phyloP scores from a whole-genome alignment of 1,140 invertebrate genomes.

The Aplysia californica region DNA sequence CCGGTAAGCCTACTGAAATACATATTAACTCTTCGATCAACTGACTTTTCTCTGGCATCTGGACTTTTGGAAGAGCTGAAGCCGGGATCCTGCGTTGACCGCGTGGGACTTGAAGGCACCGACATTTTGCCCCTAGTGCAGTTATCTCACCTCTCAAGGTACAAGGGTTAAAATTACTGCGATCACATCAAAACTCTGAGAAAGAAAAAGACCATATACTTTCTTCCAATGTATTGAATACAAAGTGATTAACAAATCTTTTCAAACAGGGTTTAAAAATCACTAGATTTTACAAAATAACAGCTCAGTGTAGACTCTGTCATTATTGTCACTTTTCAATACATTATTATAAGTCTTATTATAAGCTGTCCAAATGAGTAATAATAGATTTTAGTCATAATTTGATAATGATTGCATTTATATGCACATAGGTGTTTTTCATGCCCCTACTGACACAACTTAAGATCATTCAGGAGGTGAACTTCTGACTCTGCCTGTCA shows the following conservation, averaged over 20 bases:
- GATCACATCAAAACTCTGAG: neutral
- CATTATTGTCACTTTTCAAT: no score
- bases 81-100: conserved; percentile 25
- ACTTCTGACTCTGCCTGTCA: no score
- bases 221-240: neutral
- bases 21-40: neutral
- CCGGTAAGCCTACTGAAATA: neutral
- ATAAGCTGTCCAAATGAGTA: no score
- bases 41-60: conserved; percentile 32
- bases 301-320: no score
- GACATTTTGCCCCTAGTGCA: conserved; percentile 21
- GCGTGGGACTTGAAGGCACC: conserved; percentile 20
- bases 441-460: no score
- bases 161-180: neutral
- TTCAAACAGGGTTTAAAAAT: no score
- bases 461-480: no score
- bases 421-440: no score
- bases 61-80: conserved; percentile 22
- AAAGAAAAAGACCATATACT: neutral
- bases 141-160: neutral
- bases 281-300: no score
- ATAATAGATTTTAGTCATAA: no score
- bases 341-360: no score
- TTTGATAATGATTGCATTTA: no score
- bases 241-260: neutral